Evolutionary conservation across 64 coral and sea anemone species (phyloP).

Genomic region (Pocillopora verrucosa): DNA sequence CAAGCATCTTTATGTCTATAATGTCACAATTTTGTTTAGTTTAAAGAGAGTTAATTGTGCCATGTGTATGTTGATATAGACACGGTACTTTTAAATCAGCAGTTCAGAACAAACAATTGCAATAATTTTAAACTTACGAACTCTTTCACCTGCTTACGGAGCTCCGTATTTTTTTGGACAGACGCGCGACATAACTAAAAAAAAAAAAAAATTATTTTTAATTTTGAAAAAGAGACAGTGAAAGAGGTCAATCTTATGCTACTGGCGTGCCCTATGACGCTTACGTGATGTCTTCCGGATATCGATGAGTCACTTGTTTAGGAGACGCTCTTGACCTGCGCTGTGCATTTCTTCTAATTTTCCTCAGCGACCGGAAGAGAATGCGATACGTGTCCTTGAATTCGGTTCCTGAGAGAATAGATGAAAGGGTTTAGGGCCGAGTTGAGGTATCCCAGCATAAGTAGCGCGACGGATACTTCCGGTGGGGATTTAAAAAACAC

Average conservation of each 20-base stretch:
- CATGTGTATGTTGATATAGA: too few relatives aligned
- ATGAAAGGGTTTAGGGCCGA: conserved; percentile 83
- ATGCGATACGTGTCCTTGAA: conserved; percentile 72
- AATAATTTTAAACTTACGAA: too few relatives aligned
- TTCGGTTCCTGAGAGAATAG: conserved; percentile 81
- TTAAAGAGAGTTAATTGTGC: too few relatives aligned
- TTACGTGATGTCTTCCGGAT: not conserved
- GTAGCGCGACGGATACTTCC: conserved; percentile 20
- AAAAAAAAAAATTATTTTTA: not conserved
- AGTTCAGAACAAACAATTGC: too few relatives aligned
- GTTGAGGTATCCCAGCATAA: conserved; percentile 82
- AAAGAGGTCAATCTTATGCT: conserved; percentile 7
- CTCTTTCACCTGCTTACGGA: not conserved
- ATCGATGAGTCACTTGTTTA: conserved; percentile 11
- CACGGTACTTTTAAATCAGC: too few relatives aligned
- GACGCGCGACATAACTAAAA: not conserved
- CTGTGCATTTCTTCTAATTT: conserved; percentile 4
- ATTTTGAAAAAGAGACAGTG: conserved; percentile 6
- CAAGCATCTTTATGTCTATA: too few relatives aligned
- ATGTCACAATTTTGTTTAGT: too few relatives aligned
- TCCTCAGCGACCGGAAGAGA: conserved; percentile 45
- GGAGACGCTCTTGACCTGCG: not conserved
- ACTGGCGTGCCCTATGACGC: not conserved
- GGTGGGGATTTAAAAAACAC: not conserved
- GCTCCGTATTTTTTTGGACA: not conserved